A percentile compares a stretch with the other conserved stretches of the same genome.
Evolutionary conservation across 1,140 invertebrate genomes (phyloP).

Genomic region (Polyergus mexicanus): DNA sequence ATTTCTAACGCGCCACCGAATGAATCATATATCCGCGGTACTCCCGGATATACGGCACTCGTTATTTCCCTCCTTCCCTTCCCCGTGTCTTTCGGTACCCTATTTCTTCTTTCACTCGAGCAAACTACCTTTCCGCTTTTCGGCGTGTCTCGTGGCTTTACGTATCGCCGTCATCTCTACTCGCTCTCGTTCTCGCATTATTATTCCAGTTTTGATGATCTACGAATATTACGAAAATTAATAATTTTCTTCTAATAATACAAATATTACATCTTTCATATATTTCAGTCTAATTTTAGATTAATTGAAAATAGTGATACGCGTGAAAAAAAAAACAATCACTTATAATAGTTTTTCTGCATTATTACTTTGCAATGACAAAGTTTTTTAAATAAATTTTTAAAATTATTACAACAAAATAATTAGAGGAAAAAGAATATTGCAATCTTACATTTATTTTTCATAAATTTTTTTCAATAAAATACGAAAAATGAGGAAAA

Average conservation of each 20-base stretch:
- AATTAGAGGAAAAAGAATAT: no score
- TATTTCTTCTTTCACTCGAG: background rate
- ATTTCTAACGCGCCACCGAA: slow-evolving; percentile 65
- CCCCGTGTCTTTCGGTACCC: no score
- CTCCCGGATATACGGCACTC: slow-evolving; percentile 17
- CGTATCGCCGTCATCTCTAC: background rate
- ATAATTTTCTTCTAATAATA: no score
- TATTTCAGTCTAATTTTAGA: background rate
- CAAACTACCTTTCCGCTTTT: slow-evolving; percentile 25
- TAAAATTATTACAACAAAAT: no score
- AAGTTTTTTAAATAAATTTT: background rate
- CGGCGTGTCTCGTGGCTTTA: background rate
- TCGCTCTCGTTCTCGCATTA: background rate
- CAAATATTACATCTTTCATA: background rate
- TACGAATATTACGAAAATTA: background rate
- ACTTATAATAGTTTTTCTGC: background rate
- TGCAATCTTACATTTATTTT: slow-evolving; percentile 1
- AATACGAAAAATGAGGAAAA: background rate
- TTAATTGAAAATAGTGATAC: background rate
- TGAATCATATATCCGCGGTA: slow-evolving; percentile 66
- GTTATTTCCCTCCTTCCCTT: slow-evolving; percentile 25
- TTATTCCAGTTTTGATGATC: slow-evolving; percentile 22
- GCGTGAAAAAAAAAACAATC: background rate
- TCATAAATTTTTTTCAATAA: background rate
- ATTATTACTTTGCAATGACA: background rate